phyloP scores from a whole-genome alignment of 2,888 invertebrate species.

The Melitaea athalia region DNA sequence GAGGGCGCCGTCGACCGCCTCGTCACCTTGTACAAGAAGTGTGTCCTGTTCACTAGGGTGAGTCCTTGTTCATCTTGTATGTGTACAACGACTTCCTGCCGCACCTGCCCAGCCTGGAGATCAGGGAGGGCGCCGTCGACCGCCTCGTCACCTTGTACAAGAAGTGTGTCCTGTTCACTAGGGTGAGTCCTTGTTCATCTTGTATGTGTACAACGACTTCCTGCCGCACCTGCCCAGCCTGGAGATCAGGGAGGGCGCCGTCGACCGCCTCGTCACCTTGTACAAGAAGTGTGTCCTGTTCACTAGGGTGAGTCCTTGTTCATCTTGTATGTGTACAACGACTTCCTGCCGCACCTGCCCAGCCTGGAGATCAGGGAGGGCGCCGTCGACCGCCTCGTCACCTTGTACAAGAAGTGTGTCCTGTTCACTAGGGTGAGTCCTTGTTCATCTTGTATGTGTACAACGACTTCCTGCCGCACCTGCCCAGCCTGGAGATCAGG shows the following conservation, averaged over 20 bases:
- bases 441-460: no score
- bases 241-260: conserved; percentile 98
- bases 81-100: conserved; percentile 99
- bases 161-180: conserved; percentile 95
- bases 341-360: conserved; percentile 98
- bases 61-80: background rate
- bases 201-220: conserved; percentile 99
- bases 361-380: conserved; percentile 98
- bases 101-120: conserved; percentile 98
- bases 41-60: conserved; percentile 95
- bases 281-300: conserved; percentile 97
- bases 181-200: conserved; percentile 68
- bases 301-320: conserved; percentile 84
- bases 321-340: no score
- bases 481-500: conserved; percentile 98
- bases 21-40: conserved; percentile 95
- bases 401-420: conserved; percentile 96
- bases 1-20: conserved; percentile 98
- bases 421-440: conserved; percentile 90
- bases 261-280: conserved; percentile 94
- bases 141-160: conserved; percentile 96
- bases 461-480: conserved; percentile 98
- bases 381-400: conserved; percentile 96
- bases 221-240: conserved; percentile 98
- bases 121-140: conserved; percentile 98